Evolutionary conservation across 2,888 invertebrate genomes (phyloP).

Genomic region (Pilophorus perplexus): DNA sequence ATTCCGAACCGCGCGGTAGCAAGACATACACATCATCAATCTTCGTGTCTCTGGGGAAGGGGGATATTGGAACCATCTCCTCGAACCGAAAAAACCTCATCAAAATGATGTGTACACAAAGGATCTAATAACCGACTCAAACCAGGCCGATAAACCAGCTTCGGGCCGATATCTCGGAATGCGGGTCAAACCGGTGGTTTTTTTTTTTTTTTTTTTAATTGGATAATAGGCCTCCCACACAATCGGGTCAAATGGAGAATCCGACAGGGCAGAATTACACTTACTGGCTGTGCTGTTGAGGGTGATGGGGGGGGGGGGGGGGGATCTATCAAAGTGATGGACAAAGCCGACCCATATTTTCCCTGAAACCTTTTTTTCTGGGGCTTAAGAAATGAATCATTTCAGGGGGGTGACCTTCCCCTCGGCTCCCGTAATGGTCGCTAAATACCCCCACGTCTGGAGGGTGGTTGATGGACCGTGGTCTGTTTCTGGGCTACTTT

Average conservation of each 20-base stretch:
- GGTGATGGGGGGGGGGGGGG: neutral
- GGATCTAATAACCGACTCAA: slow-evolving; percentile 35
- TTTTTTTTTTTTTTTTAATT: slow-evolving; percentile 38
- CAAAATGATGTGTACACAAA: slow-evolving; percentile 41
- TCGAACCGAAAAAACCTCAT: slow-evolving; percentile 24
- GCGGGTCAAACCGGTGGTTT: too few species aligned
- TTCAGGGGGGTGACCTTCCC: too few species aligned
- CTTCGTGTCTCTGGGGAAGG: too few species aligned
- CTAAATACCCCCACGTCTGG: slow-evolving; percentile 24
- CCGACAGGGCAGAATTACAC: slow-evolving; percentile 31
- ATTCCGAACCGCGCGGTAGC: slow-evolving; percentile 15
- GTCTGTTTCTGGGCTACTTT: slow-evolving; percentile 27
- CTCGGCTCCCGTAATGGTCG: slow-evolving; percentile 6
- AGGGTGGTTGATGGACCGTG: slow-evolving; percentile 29
- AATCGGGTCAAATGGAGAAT: slow-evolving; percentile 25
- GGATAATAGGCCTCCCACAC: slow-evolving; percentile 28
- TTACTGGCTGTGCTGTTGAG: too few species aligned
- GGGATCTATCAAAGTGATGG: slow-evolving; percentile 14
- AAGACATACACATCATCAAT: slow-evolving; percentile 29
- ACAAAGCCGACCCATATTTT: slow-evolving; percentile 25
- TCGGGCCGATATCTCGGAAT: slow-evolving; percentile 30
- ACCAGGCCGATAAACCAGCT: neutral
- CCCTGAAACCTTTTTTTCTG: slow-evolving; percentile 6
- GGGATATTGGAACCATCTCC: too few species aligned
- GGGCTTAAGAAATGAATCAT: slow-evolving; percentile 26